Conservation (phyloP, 2,888 invertebrate genomes). For the Pseudococcus jackbeardsleyi region DNA sequence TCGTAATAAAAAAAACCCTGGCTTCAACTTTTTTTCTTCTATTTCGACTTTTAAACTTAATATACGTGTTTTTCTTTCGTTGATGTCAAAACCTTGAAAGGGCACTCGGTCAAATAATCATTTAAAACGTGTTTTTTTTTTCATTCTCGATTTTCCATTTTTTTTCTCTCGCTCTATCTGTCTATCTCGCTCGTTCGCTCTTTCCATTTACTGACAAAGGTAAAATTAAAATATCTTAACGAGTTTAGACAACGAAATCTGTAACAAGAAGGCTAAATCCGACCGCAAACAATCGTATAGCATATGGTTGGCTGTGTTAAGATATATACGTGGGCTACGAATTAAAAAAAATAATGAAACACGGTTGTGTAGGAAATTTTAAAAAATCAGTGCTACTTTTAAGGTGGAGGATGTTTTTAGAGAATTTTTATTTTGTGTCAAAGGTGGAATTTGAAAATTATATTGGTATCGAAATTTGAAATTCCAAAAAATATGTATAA, state of each 20-base stretch:
- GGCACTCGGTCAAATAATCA: slow-evolving; percentile 50
- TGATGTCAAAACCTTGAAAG: slow-evolving; percentile 50
- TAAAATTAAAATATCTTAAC: slow-evolving; percentile 43
- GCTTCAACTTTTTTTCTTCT: slow-evolving; percentile 45
- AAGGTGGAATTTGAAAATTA: too few species aligned
- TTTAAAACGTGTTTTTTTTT: slow-evolving; percentile 50
- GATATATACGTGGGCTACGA: too few species aligned
- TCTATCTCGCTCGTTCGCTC: neutral
- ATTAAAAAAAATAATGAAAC: too few species aligned
- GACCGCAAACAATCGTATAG: neutral
- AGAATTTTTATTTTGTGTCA: too few species aligned
- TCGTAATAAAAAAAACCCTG: slow-evolving; percentile 40
- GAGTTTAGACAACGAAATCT: slow-evolving; percentile 23
- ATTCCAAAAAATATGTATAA: too few species aligned
- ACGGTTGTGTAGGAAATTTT: too few species aligned
- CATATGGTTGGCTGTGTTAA: too few species aligned
- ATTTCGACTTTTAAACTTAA: slow-evolving; percentile 43
- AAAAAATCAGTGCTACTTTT: too few species aligned
- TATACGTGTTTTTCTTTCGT: slow-evolving; percentile 54
- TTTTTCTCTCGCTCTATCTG: neutral
- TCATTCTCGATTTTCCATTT: slow-evolving; percentile 37
- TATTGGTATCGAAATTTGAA: too few species aligned
- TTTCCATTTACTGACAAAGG: slow-evolving; percentile 6
- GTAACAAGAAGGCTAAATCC: neutral
- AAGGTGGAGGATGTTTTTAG: too few species aligned